These are phyloP conservation scores for Andrena chrysosceles DNA, from an alignment of 2,888 invertebrate species.

Conservation along the genomic window DNA sequence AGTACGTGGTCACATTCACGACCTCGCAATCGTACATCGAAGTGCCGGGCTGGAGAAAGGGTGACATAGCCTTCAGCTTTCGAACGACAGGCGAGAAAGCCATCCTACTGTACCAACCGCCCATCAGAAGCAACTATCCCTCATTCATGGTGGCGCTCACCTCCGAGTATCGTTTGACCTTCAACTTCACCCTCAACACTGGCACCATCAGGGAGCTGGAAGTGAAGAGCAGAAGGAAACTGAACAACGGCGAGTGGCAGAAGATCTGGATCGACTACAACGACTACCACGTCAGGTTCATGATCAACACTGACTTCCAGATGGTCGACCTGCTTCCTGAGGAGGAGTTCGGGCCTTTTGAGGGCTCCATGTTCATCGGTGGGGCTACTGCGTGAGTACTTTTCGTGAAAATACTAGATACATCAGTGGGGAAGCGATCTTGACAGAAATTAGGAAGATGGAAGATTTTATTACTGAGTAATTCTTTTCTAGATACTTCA, in stretches of 20 bases:
- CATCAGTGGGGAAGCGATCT: no score
- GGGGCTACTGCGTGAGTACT: constrained; percentile 94
- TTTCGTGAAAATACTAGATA: neutral
- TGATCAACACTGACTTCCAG: constrained; percentile 95
- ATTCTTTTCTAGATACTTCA: no score
- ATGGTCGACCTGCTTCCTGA: constrained; percentile 94
- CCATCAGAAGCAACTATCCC: constrained; percentile 94
- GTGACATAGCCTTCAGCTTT: constrained; percentile 96
- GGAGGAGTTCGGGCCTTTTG: constrained; percentile 96
- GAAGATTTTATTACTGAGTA: no score
- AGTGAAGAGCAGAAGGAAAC: constrained; percentile 92
- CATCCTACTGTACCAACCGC: constrained; percentile 95
- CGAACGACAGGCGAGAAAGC: constrained; percentile 96
- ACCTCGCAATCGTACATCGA: constrained; percentile 96
- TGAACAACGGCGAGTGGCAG: constrained; percentile 98
- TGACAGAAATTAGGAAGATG: no score
- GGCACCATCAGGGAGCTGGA: constrained; percentile 93
- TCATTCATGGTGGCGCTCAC: constrained; percentile 96
- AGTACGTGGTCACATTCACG: constrained; percentile 97
- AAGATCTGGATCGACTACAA: constrained; percentile 98
- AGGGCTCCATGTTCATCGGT: constrained; percentile 97
- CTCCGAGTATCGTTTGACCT: constrained; percentile 93
- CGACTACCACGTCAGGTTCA: constrained; percentile 96
- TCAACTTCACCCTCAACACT: constrained; percentile 95
- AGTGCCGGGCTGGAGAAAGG: constrained; percentile 97